A percentile compares a stretch with the other conserved stretches of the same genome.
These are phyloP conservation scores for Urocitellus parryii DNA, from an alignment of 2,113 vertebrate species.

Conservation along the genomic window DNA sequence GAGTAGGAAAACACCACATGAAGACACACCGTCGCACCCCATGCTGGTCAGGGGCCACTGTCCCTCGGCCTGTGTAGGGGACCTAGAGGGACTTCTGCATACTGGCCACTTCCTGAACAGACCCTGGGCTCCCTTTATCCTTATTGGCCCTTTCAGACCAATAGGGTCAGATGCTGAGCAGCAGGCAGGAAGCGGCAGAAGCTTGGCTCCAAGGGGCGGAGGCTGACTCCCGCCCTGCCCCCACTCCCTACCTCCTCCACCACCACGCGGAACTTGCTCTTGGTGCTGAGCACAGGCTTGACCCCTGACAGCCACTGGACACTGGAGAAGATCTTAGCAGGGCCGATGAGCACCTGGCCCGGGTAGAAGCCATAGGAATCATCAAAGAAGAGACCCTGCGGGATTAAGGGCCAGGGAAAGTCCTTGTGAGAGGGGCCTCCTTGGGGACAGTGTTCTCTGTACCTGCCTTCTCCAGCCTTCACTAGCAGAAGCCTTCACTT, in stretches of 20 bases:
- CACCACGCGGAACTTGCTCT: conserved; percentile 98
- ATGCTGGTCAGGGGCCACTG: no score
- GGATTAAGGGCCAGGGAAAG: background rate
- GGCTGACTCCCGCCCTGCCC: fast-evolving
- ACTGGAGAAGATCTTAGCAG: conserved; percentile 97
- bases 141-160: background rate
- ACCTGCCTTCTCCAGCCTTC: fast-evolving
- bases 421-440: background rate
- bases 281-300: conserved; percentile 98
- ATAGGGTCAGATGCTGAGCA: background rate
- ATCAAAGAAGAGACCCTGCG: conserved; percentile 97
- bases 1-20: no score
- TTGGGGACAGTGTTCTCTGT: background rate
- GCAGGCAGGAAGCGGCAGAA: background rate
- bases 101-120: background rate
- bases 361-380: conserved; percentile 99
- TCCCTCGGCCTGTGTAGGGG: background rate
- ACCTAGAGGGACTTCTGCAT: background rate
- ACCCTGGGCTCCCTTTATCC: background rate
- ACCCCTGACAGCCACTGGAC: conserved; percentile 98
- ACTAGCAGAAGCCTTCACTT: background rate
- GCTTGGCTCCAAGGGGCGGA: background rate
- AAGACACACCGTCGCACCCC: background rate
- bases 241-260: conserved; percentile 94
- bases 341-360: conserved; percentile 97